phyloP scores from a whole-genome alignment of 2,113 vertebrate species.

The Orcinus orca region DNA sequence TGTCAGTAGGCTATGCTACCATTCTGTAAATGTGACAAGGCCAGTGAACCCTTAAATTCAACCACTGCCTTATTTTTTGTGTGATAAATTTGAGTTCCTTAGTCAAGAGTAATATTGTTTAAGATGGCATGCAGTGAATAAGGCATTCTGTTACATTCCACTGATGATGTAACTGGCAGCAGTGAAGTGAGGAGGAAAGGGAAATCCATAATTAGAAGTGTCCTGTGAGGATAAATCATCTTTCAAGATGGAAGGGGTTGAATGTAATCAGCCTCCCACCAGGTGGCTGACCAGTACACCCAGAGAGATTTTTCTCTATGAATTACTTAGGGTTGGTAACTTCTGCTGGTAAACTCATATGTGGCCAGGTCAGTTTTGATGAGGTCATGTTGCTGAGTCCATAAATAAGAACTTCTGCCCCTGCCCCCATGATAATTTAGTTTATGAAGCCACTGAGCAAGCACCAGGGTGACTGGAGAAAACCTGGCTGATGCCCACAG shows the following conservation, averaged over 20 bases:
- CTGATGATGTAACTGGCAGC: neutral
- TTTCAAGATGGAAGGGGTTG: neutral
- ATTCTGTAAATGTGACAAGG: neutral
- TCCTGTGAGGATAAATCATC: neutral
- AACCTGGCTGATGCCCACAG: neutral
- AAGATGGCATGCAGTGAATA: neutral
- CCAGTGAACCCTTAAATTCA: neutral
- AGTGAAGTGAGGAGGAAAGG: neutral
- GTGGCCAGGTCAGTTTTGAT: neutral
- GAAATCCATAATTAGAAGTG: neutral
- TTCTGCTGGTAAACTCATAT: neutral
- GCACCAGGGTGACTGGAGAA: neutral
- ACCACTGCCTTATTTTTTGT: neutral
- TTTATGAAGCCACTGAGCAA: neutral
- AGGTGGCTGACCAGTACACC: neutral
- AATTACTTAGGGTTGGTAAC: neutral
- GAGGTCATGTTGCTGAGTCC: neutral
- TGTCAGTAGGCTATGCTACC: neutral
- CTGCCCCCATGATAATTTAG: neutral
- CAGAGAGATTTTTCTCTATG: neutral
- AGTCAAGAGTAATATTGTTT: neutral
- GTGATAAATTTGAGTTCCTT: neutral
- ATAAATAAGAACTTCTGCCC: neutral
- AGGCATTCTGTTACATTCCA: neutral
- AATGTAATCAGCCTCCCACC: neutral